Percentiles rank a stretch among this genome's conserved stretches.
Conservation (phyloP, 1,140 invertebrate species). For the Euura lappo region DNA sequence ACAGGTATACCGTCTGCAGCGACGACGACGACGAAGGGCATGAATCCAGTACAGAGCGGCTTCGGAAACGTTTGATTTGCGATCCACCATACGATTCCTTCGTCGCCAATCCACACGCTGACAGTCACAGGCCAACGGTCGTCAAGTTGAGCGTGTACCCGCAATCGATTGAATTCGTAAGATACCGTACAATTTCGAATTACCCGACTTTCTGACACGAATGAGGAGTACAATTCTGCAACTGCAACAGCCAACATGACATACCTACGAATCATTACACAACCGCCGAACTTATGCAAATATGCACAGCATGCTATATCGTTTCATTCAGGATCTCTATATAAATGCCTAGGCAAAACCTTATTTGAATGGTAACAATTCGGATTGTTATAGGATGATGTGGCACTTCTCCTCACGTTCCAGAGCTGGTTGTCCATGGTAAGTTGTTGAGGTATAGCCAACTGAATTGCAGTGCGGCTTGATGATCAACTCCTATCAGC, state of each 20-base stretch:
- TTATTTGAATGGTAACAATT: neutral
- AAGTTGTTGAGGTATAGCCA: constrained; percentile 23
- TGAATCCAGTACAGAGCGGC: constrained; percentile 15
- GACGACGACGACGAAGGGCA: no score
- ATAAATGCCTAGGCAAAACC: no score
- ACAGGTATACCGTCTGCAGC: no score
- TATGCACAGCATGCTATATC: no score
- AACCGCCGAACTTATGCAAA: no score
- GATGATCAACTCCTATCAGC: no score
- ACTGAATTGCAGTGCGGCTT: no score
- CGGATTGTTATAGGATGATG: constrained; percentile 32
- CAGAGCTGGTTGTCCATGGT: constrained; percentile 46
- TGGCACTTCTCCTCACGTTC: constrained; percentile 33
- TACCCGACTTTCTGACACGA: neutral
- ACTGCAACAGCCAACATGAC: no score
- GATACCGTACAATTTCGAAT: constrained; percentile 23
- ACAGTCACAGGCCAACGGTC: constrained; percentile 41
- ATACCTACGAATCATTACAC: no score
- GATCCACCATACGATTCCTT: constrained; percentile 25
- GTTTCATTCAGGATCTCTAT: no score
- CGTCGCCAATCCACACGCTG: no score
- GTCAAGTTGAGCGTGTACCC: constrained; percentile 58
- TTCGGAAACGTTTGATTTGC: constrained; percentile 60
- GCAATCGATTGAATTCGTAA: constrained; percentile 63
- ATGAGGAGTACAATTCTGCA: no score